A percentile compares a stretch with the other conserved stretches of the same genome.
These are phyloP conservation scores for Astyanax mexicanus DNA, from an alignment of 2,797 vertebrate species.

Conservation along the genomic window DNA sequence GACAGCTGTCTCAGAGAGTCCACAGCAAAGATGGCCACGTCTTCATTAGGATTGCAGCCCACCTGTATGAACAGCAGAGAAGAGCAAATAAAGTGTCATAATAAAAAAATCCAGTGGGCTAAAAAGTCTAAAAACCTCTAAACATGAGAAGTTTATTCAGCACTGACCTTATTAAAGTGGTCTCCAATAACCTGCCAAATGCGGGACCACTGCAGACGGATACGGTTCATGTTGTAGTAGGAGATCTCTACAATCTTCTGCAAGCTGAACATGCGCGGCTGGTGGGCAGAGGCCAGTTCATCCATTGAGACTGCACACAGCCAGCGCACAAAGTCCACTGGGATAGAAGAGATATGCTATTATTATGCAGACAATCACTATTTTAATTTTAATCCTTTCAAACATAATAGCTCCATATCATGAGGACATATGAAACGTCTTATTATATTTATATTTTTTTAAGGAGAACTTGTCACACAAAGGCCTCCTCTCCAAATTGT, in stretches of 20 bases:
- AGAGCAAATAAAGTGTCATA: background rate
- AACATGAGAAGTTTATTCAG: background rate
- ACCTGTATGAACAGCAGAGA: conserved; percentile 75
- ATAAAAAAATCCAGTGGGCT: background rate
- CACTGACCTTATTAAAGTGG: conserved; percentile 94
- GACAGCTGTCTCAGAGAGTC: conserved; percentile 94
- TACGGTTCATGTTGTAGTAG: conserved; percentile 98
- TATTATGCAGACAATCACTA: background rate
- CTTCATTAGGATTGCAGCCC: conserved; percentile 96
- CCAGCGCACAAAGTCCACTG: conserved; percentile 97
- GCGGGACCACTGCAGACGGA: conserved; percentile 94
- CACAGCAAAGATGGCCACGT: conserved; percentile 95
- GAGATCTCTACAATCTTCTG: conserved; percentile 99
- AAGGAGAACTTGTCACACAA: too few relatives aligned
- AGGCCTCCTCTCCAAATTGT: too few relatives aligned
- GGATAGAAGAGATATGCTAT: conserved; percentile 19
- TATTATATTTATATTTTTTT: too few relatives aligned
- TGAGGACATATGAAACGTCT: too few relatives aligned
- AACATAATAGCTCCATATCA: too few relatives aligned
- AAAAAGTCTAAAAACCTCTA: background rate
- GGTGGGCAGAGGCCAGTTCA: conserved; percentile 91
- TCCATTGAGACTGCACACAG: conserved; percentile 96
- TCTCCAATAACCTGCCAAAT: conserved; percentile 98
- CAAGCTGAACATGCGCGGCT: conserved; percentile 96
- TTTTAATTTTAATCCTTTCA: too few relatives aligned